phyloP scores from a whole-genome alignment of 2,113 vertebrate species.

The Eurystomus gularis region DNA sequence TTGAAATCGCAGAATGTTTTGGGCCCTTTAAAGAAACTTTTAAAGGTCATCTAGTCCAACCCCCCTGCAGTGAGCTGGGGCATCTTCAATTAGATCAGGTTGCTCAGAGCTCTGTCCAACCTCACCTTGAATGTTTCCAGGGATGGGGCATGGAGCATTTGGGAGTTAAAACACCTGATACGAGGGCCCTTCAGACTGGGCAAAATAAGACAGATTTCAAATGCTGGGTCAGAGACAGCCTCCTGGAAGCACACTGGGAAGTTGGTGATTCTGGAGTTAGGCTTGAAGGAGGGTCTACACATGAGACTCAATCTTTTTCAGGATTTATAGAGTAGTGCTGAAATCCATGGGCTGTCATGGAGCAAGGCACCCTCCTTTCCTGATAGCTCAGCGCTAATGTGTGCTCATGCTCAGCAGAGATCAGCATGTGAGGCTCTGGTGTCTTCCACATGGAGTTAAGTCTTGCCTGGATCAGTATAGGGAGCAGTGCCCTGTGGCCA shows the following conservation, averaged over 20 bases:
- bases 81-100: no score
- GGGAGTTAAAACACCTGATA: neutral
- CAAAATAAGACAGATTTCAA: neutral
- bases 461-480: neutral
- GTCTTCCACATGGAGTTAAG: neutral
- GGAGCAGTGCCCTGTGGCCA: neutral
- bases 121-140: no score
- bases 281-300: neutral
- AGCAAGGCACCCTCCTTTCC: neutral
- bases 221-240: neutral
- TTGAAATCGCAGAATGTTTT: no score
- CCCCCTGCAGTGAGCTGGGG: no score
- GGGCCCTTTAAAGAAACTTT: no score
- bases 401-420: neutral
- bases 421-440: neutral
- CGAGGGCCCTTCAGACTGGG: neutral
- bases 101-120: no score
- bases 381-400: neutral
- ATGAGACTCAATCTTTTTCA: neutral
- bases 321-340: neutral
- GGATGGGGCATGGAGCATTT: no score
- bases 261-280: neutral
- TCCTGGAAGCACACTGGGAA: fast-evolving
- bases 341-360: neutral
- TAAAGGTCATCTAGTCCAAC: no score